Conservation (phyloP, 2,113 vertebrate species). For the Carlito syrichta region DNA sequence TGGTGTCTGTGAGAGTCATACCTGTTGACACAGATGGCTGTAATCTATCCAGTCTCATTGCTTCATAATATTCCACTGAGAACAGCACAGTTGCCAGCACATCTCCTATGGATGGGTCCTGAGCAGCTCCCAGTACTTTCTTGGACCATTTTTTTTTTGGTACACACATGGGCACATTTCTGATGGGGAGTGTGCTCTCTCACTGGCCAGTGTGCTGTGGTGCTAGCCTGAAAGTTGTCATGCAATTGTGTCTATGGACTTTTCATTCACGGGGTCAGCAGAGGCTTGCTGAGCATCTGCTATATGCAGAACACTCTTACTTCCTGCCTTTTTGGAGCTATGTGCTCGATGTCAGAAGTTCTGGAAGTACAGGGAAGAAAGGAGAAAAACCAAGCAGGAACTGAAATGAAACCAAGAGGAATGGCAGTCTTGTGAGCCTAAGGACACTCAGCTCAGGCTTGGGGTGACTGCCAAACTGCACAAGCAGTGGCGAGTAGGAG, state of each 20-base stretch:
- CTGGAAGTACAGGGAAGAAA: background rate
- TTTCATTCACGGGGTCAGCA: background rate
- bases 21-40: background rate
- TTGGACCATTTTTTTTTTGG: background rate
- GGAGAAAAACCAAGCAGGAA: too few species aligned
- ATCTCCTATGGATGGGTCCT: background rate
- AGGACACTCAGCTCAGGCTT: background rate
- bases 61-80: too few species aligned
- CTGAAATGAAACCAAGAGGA: background rate
- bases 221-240: background rate
- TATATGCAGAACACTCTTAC: fast-evolving
- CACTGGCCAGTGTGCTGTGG: fast-evolving
- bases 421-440: fast-evolving
- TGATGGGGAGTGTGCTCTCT: fast-evolving
- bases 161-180: background rate
- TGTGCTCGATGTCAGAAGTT: too few species aligned
- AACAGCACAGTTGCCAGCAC: too few species aligned
- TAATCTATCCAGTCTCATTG: too few species aligned
- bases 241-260: fast-evolving
- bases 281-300: background rate
- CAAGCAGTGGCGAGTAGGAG: background rate
- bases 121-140: too few species aligned
- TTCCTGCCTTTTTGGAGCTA: background rate
- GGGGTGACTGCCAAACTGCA: background rate
- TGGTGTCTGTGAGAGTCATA: fast-evolving